These are phyloP conservation scores for Tylochromis polylepis DNA, from an alignment of 2,113 vertebrate species.

Conservation along the genomic window DNA sequence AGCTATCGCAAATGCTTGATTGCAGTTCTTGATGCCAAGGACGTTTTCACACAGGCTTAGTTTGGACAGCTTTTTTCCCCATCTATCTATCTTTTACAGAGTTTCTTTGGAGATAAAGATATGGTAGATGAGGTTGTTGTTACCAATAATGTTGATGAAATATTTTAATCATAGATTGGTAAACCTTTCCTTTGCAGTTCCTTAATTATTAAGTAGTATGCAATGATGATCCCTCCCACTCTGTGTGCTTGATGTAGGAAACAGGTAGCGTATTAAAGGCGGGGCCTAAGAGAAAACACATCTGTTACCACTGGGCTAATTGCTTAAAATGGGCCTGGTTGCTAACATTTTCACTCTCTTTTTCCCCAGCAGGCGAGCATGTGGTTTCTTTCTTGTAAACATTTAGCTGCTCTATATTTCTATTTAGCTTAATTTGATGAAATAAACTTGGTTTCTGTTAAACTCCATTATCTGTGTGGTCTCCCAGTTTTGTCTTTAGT, in stretches of 20 bases:
- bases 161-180: background rate
- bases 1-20: too few relatives aligned
- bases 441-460: background rate
- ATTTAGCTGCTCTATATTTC: background rate
- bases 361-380: background rate
- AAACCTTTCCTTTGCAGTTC: background rate
- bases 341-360: too few relatives aligned
- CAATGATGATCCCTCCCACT: background rate
- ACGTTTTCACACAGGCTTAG: too few relatives aligned
- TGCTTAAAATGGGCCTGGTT: background rate
- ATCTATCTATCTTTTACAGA: background rate
- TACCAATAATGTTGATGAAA: background rate
- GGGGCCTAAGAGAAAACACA: background rate
- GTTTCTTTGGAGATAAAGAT: background rate
- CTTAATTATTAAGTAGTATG: background rate
- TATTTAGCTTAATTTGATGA: background rate
- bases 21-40: too few relatives aligned
- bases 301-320: background rate
- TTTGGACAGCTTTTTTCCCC: accelerated
- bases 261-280: background rate
- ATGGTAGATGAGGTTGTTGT: background rate
- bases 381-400: background rate
- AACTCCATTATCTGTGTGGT: background rate
- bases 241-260: background rate
- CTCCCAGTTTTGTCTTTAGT: background rate